Conservation (phyloP, 2,888 invertebrate species). For the Agapostemon virescens region DNA sequence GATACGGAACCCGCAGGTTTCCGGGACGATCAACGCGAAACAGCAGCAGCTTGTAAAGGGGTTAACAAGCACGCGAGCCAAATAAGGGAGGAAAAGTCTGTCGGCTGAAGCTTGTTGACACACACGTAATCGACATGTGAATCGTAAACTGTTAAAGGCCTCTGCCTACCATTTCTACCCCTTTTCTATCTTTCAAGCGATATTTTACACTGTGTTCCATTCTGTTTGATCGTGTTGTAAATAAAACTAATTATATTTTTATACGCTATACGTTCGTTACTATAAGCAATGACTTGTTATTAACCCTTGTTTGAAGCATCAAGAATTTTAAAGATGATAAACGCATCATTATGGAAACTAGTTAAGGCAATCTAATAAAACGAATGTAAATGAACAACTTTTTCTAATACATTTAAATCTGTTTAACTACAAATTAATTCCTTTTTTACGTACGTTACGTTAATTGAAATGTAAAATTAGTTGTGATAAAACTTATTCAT, state of each 20-base stretch:
- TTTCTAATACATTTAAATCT: no score
- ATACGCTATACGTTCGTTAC: no score
- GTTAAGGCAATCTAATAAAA: background rate
- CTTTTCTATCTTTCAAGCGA: background rate
- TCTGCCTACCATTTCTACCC: background rate
- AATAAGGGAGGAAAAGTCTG: slow-evolving; percentile 49
- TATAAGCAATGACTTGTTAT: background rate
- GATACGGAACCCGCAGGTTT: slow-evolving; percentile 23
- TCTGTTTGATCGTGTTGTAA: background rate
- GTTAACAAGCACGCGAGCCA: slow-evolving; percentile 49
- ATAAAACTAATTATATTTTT: background rate
- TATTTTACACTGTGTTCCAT: background rate
- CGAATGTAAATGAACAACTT: background rate
- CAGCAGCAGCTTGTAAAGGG: slow-evolving; percentile 31
- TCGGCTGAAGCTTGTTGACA: slow-evolving; percentile 35
- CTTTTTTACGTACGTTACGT: no score
- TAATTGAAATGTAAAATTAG: no score
- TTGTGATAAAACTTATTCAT: no score
- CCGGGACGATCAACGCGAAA: slow-evolving; percentile 33
- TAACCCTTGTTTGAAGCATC: no score
- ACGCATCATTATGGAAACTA: background rate
- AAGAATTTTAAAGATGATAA: no score
- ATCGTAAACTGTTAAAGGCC: slow-evolving; percentile 33
- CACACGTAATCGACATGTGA: slow-evolving; percentile 39
- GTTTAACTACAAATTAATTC: no score